Percentiles rank a stretch among this genome's conserved stretches.
phyloP scores from a whole-genome alignment of 1,140 invertebrate species.

The Drosophila paulistorum region DNA sequence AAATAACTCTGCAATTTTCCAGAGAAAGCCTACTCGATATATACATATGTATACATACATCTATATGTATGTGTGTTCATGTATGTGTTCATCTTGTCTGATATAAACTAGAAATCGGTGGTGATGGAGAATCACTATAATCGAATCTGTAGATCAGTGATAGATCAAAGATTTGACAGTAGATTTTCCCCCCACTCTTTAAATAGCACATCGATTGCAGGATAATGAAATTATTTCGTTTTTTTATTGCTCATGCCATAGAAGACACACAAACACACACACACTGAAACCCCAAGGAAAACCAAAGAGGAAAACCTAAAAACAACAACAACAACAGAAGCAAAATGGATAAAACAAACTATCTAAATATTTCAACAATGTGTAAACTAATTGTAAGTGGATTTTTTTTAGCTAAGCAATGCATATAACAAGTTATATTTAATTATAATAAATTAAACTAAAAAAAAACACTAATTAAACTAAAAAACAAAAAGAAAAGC shows the following conservation, averaged over 20 bases:
- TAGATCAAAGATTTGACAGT: background rate
- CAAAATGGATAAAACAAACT: conserved; percentile 36
- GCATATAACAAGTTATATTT: conserved; percentile 72
- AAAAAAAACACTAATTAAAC: conserved; percentile 12
- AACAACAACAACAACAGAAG: conserved; percentile 9
- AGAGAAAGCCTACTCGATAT: background rate
- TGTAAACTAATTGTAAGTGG: conserved; percentile 74
- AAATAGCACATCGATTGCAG: background rate
- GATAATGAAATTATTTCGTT: background rate
- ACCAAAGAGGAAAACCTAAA: conserved; percentile 2
- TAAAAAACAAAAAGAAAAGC: conserved; percentile 55
- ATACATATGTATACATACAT: too few relatives aligned
- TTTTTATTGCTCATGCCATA: conserved; percentile 9
- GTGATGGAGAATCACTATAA: too few relatives aligned
- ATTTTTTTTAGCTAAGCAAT: conserved; percentile 80
- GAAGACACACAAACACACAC: background rate
- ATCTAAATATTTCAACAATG: conserved; percentile 66
- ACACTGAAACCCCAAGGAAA: background rate
- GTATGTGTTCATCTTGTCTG: background rate
- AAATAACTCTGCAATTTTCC: too few relatives aligned
- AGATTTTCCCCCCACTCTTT: background rate
- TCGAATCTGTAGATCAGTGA: too few relatives aligned
- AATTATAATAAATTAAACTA: conserved; percentile 67
- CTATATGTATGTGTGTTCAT: too few relatives aligned
- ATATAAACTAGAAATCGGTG: background rate